Evolutionary conservation across 2,797 vertebrate species (phyloP), one percentile per base, ranked within the genome.

Genomic region (Zenarchopterus dispar): DNA sequence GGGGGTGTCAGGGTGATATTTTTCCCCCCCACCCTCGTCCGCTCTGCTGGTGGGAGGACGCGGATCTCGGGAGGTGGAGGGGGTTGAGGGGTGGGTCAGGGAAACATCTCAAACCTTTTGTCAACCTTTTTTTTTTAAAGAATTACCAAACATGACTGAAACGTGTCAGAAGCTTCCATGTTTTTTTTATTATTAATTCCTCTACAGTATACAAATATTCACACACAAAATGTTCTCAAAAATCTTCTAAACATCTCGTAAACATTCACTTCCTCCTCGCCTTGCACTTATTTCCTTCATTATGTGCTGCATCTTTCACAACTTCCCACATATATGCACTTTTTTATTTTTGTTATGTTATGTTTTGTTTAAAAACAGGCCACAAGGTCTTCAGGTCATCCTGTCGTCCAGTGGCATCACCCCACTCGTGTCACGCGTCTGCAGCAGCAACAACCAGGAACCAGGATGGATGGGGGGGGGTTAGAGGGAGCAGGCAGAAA

Each of bases 161-260:
- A 76, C 73, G 7, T 45, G 23, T 63, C 53, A 0, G n/a, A 88
- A 80, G 80, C 90, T 92, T 95, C 87, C 82, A 86, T 94, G 81
- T 95, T 93, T 93, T 59, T 57, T 23, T 71, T 94, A 84, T 96
- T 93, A 95, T 96, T 94, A 91, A 94, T 93, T 95, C 78, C 92
- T 93, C 93, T 95, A 96, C 93, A 93, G 93, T 94, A 92, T 92
- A 97, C 94, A 97, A 95, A 95, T 94, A 94, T 93, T 91, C 92
- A 95, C 94, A 96, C 94, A 93, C 88, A 91, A 86, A 93, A 93
- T 90, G 91, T 94, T 89, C 86, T 88, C 88, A 91, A 92, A 88
- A 88, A 85, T n/a, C 82, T 70, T 80, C 84, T 91, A 91, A 28
- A 88, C 84, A 90, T 88, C 91, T 94, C 94, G 93, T 96, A 96